Conservation (phyloP, 2,113 vertebrate genomes). For the Pterophyllum scalare region DNA sequence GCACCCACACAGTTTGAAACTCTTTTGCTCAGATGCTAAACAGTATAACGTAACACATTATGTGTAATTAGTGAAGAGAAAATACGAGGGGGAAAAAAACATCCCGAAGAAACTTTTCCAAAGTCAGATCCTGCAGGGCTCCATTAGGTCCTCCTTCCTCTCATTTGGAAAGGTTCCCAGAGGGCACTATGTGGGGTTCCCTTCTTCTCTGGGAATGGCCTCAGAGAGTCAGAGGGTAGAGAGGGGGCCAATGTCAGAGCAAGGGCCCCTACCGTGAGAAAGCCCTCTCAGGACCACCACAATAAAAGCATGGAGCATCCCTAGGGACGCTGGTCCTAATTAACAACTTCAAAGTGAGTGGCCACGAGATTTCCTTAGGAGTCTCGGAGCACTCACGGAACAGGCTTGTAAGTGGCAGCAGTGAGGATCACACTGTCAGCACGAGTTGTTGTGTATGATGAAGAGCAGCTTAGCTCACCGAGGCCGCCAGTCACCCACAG, state of each 20-base stretch:
- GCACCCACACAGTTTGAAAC: neutral
- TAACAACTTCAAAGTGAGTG: constrained; percentile 69
- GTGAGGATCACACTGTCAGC: constrained; percentile 28
- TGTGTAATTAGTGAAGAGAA: neutral
- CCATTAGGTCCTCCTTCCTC: constrained; percentile 45
- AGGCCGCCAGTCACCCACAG: neutral
- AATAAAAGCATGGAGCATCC: constrained; percentile 62
- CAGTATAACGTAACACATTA: constrained; percentile 9
- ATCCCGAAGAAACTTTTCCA: constrained; percentile 22
- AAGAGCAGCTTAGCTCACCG: neutral
- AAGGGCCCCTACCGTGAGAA: constrained; percentile 74
- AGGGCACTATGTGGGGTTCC: constrained; percentile 53
- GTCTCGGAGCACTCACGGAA: constrained; percentile 3
- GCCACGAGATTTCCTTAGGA: constrained; percentile 44
- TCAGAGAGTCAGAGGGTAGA: constrained; percentile 61
- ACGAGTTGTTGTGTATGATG: constrained; percentile 3
- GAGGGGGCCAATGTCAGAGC: constrained; percentile 62
- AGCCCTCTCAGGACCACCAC: constrained; percentile 48
- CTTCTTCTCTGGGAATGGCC: constrained; percentile 58
- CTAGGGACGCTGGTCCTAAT: constrained; percentile 57
- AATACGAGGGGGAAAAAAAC: constrained; percentile 23
- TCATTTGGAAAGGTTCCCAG: constrained; percentile 67
- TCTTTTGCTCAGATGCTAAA: neutral
- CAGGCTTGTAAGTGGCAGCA: neutral
- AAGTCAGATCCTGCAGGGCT: constrained; percentile 37